Evolutionary conservation across 2,797 vertebrate genomes (phyloP).

Genomic region (Todus mexicanus): DNA sequence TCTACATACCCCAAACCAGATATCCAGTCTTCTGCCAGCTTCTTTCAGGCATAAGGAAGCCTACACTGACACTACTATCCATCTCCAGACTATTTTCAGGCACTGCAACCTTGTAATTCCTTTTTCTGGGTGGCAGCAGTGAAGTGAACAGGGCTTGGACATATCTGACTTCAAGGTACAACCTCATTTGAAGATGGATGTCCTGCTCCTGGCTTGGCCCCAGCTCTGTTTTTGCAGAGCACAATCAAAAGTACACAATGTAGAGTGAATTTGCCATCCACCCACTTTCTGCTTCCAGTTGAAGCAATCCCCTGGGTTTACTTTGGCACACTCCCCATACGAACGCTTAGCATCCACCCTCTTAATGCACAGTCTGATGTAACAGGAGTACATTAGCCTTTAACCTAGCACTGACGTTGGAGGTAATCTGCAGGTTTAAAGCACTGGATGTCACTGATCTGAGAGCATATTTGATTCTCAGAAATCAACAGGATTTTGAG

Average conservation of each 20-base stretch:
- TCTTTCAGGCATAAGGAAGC: background rate
- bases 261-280: background rate
- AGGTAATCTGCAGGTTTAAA: constrained; percentile 5
- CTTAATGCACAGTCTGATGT: background rate
- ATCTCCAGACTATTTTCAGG: background rate
- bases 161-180: background rate
- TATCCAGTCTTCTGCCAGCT: background rate
- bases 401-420: background rate
- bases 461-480: background rate
- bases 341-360: background rate
- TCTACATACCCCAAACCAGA: background rate
- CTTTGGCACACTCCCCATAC: background rate
- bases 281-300: background rate
- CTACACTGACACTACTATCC: background rate
- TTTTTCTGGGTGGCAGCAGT: background rate
- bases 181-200: background rate
- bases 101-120: background rate
- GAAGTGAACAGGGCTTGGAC: background rate
- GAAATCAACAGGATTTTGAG: background rate
- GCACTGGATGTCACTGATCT: constrained; percentile 5
- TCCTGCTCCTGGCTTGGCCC: background rate
- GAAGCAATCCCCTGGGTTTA: constrained; percentile 34
- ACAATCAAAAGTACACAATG: background rate
- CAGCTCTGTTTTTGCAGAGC: background rate
- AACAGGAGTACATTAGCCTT: background rate